These are phyloP conservation scores for Ciconia maguari DNA, from an alignment of 2,113 vertebrate species.

Conservation along the genomic window DNA sequence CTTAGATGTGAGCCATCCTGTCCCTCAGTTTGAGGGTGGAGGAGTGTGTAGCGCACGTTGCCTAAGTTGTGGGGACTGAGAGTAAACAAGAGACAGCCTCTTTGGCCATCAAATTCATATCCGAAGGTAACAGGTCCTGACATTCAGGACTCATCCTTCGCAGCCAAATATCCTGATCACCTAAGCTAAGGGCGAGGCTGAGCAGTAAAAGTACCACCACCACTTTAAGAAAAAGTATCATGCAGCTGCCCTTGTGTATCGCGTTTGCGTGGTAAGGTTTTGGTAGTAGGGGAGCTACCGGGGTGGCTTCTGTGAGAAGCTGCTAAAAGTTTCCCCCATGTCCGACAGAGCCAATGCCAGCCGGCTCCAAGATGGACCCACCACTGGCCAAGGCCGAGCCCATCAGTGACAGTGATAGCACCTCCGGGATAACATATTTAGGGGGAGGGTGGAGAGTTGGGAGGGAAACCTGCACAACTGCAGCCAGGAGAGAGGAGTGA, in stretches of 20 bases:
- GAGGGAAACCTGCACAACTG: too few species aligned
- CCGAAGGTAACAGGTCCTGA: background rate
- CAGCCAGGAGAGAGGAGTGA: too few species aligned
- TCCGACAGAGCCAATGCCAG: too few species aligned
- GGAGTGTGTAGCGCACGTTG: background rate
- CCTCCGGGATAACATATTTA: too few species aligned
- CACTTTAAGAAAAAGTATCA: background rate
- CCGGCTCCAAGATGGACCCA: too few species aligned
- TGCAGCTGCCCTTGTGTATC: background rate
- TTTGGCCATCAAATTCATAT: background rate
- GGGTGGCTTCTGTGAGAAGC: too few species aligned
- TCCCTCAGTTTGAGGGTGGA: background rate
- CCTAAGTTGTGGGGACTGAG: background rate
- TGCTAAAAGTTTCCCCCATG: too few species aligned
- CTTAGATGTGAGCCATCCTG: background rate
- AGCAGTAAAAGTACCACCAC: background rate
- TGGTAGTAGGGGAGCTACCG: too few species aligned
- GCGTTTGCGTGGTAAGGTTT: too few species aligned
- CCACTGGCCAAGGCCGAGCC: too few species aligned
- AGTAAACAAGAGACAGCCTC: background rate
- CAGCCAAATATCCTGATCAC: background rate
- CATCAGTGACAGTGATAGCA: too few species aligned
- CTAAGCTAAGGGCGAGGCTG: background rate
- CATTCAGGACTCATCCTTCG: background rate
- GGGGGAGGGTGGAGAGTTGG: too few species aligned